Evolutionary conservation across 1,140 invertebrate species (phyloP), one percentile per base, ranked within the genome.

Genomic region (Papilio aristodemus): DNA sequence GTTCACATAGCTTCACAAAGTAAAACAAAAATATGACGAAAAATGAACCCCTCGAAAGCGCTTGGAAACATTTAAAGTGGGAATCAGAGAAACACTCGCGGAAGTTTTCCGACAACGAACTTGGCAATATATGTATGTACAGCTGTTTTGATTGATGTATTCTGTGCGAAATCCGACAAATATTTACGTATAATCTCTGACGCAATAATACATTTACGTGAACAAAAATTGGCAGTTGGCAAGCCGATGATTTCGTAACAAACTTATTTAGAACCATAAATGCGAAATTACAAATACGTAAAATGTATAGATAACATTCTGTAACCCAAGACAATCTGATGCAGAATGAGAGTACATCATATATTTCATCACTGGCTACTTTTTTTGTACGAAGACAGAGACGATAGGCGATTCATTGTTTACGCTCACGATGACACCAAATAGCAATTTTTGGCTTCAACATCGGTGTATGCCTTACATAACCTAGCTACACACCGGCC

Each of bases 401-500:
- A 13, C 5, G 13, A 6, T 6, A 43, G 14, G 4, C n/a, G 14
- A 43, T 14, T 14, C 41, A 43, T 54, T 4, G 17, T 22, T 54
- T 10, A 25, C 25, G 1, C 9, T 54, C n/a, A n/a, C n/a, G n/a
- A n/a, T n/a, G n/a, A n/a, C n/a, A n/a, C n/a, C n/a, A n/a, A n/a
- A n/a, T n/a, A n/a, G n/a, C n/a, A 58, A 58, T 58, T 32, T 32
- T 25, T 10, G 14, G 13, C 43, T n/a, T 7, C 1, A 36, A 8
- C 59, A 11, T 17, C 59, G 59, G 32, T 1, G 59, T n/a, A 8
- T 9, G 36, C n/a, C 14, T 62, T 62, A 62, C 32, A 36, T 62
- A 62, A 62, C 32, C 59, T 37, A 38, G 32, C 59, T 60, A n/a
- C 59, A 62, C 59, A 38, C 9, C n/a, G 7, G 59, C 59, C 36